A percentile compares a stretch with the other conserved stretches of the same genome.
Conservation (phyloP, 2,113 vertebrate genomes). For the Galemys pyrenaicus region DNA sequence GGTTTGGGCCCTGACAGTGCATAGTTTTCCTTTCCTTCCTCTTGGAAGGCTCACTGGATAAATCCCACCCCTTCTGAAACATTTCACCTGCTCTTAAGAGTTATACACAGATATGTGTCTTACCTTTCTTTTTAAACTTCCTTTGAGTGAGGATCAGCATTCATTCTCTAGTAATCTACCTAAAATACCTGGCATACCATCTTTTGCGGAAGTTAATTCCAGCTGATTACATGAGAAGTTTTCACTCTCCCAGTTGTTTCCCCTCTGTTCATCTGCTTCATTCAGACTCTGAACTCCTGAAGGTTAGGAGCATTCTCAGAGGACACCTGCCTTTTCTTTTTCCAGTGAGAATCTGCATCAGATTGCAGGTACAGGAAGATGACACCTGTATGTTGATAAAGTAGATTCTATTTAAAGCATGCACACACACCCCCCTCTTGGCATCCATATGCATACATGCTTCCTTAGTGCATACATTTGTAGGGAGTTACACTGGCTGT, state of each 20-base stretch:
- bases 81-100: not conserved
- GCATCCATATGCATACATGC: not conserved
- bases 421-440: not conserved
- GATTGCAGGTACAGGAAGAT: not conserved
- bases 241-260: not conserved
- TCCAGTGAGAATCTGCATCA: not conserved
- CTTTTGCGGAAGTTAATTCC: not conserved
- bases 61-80: not conserved
- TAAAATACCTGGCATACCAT: not conserved
- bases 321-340: not conserved
- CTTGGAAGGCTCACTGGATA: not conserved
- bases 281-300: not conserved
- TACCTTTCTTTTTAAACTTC: not conserved
- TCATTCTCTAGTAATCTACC: conserved; percentile 10
- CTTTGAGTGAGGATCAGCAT: not conserved
- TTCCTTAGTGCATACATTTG: not conserved
- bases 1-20: not conserved
- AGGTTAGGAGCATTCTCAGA: not conserved
- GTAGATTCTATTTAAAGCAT: not conserved
- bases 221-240: not conserved
- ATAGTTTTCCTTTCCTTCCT: not conserved
- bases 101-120: not conserved
- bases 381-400: not conserved
- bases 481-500: not conserved
- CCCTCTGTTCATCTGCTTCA: not conserved